Base-by-base conservation (phyloP, 2,113 vertebrate genomes). In the Propithecus coquereli region DNA sequence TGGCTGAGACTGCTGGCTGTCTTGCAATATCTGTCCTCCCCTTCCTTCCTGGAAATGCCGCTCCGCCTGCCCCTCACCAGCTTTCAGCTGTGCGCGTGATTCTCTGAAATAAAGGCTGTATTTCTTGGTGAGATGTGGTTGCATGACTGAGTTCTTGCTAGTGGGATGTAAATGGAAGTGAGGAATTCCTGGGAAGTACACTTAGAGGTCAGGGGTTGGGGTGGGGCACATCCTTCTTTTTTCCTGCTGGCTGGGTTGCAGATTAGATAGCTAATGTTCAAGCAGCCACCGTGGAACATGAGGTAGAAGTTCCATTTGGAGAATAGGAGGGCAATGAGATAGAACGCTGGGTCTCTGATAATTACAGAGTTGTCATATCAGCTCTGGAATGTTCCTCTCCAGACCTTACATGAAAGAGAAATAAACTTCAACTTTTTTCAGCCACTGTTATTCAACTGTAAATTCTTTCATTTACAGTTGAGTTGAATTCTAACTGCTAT, bases 321-420 rank as follows among this genome's bases (percentile, higher is more conserved):
- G 71, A 65, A 34, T 3, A 88, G 17, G 34, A 40, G 34, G 84
- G 54, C 52, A 81, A 66, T 65, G 87, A 37, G 10, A 87, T 50
- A 81, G 57, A 77, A 94, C 85, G 90, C 45, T 81, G 68, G 76
- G 66, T 65, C 30, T 84, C 59, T 89, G 65, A 74, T 37, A 68
- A 85, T 87, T 77, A 73, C 14, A 27, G 47, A 82, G 76, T 90
- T 87, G 71, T 76, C 74, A 85, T 61, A 59, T 4, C 57, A 95
- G 70, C 45, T 87, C 71, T 86, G 43, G 37, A 96, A 95, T 73
- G 54, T 43, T 92, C n/a, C 85, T 73, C 50, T 71, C 65, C 6
- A 87, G 50, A 66, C 13, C 11, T 87, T 59, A 95, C 32, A 65
- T 84, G 87, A 71, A 91, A 96, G 65, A 94, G 30, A 96, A 91